These are phyloP conservation scores for Eurypyga helias DNA, from an alignment of 2,113 vertebrate genomes.

Conservation along the genomic window DNA sequence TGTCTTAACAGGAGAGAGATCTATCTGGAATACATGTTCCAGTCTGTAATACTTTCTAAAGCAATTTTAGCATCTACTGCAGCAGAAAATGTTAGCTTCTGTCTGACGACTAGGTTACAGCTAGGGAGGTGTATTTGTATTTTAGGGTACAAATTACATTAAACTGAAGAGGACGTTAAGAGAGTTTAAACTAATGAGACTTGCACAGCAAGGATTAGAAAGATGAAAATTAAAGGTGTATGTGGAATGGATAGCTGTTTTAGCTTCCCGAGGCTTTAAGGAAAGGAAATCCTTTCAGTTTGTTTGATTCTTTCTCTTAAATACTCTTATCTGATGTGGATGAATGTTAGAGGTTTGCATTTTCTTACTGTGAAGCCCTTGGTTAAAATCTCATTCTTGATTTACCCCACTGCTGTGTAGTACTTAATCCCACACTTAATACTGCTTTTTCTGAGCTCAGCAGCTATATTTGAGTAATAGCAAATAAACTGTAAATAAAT, in stretches of 20 bases:
- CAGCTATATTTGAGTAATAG: neutral
- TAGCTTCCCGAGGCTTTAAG: neutral
- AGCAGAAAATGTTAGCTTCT: neutral
- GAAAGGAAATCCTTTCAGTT: neutral
- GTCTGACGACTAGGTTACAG: neutral
- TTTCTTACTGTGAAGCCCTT: neutral
- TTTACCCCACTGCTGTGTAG: neutral
- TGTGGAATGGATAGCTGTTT: neutral
- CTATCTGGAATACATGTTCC: neutral
- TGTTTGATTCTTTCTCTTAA: neutral
- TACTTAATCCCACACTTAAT: neutral
- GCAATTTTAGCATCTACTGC: neutral
- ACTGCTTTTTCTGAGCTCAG: neutral
- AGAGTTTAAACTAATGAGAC: conserved; percentile 8
- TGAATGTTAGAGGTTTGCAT: neutral
- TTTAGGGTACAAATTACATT: neutral
- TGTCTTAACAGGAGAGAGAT: neutral
- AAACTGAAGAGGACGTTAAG: neutral
- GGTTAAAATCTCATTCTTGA: neutral
- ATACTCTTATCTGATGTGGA: neutral
- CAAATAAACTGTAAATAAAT: conserved; percentile 14
- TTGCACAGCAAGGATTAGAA: neutral
- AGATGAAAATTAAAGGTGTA: conserved; percentile 10
- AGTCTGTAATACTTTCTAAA: neutral
- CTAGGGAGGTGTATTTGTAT: neutral